phyloP scores from a whole-genome alignment of 2,888 invertebrate genomes.

The Saturnia japonica region DNA sequence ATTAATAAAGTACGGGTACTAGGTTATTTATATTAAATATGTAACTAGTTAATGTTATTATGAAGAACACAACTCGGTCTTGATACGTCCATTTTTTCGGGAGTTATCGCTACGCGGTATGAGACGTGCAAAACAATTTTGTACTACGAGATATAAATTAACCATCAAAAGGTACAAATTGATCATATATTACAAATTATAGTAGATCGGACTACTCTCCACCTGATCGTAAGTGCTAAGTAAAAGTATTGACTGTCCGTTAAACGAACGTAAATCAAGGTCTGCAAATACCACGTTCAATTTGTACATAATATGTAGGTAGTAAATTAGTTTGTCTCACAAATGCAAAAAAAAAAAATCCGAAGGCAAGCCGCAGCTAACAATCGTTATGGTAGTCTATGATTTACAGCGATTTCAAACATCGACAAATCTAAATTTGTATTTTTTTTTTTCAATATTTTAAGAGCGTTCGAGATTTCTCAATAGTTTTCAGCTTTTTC shows the following conservation, averaged over 20 bases:
- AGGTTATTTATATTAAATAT: too few relatives aligned
- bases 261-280: background rate
- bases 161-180: background rate
- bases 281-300: background rate
- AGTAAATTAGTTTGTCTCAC: background rate
- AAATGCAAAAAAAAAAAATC: background rate
- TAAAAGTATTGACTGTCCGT: background rate
- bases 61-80: too few relatives aligned
- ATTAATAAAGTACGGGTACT: too few relatives aligned
- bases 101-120: too few relatives aligned
- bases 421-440: background rate
- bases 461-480: too few relatives aligned
- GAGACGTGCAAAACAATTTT: too few relatives aligned
- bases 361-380: background rate
- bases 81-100: too few relatives aligned
- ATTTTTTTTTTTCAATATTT: background rate
- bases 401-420: background rate
- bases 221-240: background rate
- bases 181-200: background rate
- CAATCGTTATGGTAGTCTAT: background rate
- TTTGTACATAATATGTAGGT: too few relatives aligned
- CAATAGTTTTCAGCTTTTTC: background rate
- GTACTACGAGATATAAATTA: background rate
- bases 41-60: too few relatives aligned
- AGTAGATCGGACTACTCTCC: background rate